phyloP scores from a whole-genome alignment of 2,888 invertebrate species.

The Agonopterix heracliana region DNA sequence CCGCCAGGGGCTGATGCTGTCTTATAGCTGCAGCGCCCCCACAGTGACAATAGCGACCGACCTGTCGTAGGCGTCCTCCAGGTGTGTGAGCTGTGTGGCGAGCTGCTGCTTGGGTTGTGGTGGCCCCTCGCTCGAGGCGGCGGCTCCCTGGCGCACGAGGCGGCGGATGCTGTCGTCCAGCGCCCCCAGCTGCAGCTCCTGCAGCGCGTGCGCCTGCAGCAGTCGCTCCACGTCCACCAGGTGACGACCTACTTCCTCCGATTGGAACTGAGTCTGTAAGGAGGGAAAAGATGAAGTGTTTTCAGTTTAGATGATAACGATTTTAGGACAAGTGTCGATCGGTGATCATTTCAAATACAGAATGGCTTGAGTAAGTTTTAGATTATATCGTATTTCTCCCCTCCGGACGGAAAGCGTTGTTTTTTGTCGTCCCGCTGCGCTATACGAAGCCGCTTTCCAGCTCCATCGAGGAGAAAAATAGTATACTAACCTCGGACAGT shows the following conservation, averaged over 20 bases:
- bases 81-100: conserved; percentile 83
- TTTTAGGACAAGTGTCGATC: too few relatives aligned
- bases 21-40: too few relatives aligned
- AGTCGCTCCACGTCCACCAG: conserved; percentile 95
- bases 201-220: conserved; percentile 93
- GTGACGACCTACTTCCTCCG: conserved; percentile 95
- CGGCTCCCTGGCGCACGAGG: conserved; percentile 76
- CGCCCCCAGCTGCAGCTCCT: conserved; percentile 93
- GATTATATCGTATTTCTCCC: too few relatives aligned
- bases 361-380: too few relatives aligned
- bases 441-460: too few relatives aligned
- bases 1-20: too few relatives aligned
- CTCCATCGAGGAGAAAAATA: too few relatives aligned
- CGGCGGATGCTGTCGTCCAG: conserved; percentile 90
- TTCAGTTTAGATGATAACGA: not conserved
- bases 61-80: conserved; percentile 87
- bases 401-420: too few relatives aligned
- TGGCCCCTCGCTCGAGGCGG: conserved; percentile 55
- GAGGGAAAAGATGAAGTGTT: not conserved
- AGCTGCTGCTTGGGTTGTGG: conserved; percentile 83
- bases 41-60: conserved; percentile 30
- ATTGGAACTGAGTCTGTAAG: conserved; percentile 80
- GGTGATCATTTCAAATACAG: too few relatives aligned
- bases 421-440: too few relatives aligned
- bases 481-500: too few relatives aligned